Evolutionary conservation across 2,888 invertebrate genomes (phyloP).

Genomic region (Diplolepis rosae): DNA sequence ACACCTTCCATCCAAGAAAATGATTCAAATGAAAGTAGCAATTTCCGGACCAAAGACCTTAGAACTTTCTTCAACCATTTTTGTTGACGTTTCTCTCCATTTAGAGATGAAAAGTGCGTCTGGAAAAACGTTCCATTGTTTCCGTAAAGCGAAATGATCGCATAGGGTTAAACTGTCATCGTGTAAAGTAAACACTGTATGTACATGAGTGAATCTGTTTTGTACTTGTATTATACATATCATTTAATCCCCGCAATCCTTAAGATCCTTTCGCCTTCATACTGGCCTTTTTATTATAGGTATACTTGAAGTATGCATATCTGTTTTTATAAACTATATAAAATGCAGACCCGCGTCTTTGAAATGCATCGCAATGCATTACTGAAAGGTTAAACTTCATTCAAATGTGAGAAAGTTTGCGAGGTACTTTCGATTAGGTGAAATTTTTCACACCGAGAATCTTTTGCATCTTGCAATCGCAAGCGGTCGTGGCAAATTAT

Average conservation of each 20-base stretch:
- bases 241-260: no score
- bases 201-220: background rate
- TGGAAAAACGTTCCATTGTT: background rate
- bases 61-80: background rate
- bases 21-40: background rate
- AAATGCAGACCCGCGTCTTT: conserved; percentile 1
- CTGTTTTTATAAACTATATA: background rate
- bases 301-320: background rate
- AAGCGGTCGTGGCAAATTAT: conserved; percentile 10
- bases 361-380: conserved; percentile 12
- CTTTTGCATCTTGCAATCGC: conserved; percentile 11
- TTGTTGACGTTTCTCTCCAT: conserved; percentile 19
- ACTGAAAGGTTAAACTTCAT: conserved; percentile 30
- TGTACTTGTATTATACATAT: no score
- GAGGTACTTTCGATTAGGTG: conserved; percentile 7
- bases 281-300: background rate
- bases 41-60: conserved; percentile 10
- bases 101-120: conserved; percentile 22
- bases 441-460: background rate
- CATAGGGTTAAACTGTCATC: conserved; percentile 19
- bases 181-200: background rate
- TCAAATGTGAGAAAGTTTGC: conserved; percentile 25
- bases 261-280: background rate
- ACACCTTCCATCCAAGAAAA: background rate
- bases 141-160: background rate